Evolutionary conservation across 2,113 vertebrate species (phyloP), one percentile per base, ranked within the genome.

Genomic region (Anolis carolinensis): DNA sequence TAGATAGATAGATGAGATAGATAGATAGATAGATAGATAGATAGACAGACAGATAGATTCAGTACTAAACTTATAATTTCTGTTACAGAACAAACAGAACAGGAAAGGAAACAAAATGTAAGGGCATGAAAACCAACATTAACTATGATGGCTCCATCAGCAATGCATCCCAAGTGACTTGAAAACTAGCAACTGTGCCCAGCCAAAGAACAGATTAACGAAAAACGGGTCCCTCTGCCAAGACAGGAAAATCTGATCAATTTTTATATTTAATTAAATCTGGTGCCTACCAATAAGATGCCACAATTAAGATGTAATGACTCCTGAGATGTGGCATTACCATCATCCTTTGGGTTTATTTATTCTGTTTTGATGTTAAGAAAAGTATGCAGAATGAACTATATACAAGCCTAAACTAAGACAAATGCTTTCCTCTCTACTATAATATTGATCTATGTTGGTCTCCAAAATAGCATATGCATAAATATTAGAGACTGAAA

Each of bases 401-500:
- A 84, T 80, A 44, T 10, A 48, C 4, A 70, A 88, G 78, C 63
- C 68, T 84, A 90, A 92, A 79, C n/a, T 11, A 84, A 90, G 88
- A 88, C 50, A 87, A 92, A 91, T 78, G 6, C 30, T 62, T 10
- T 65, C 73, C 21, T 92, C 44, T 88, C 86, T 74, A 2, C 1
- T 86, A 76, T 7, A 68, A 3, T 62, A 86, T 75, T 84, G 83
- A 87, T 89, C 78, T 63, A 48, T n/a, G 90, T 14, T 70, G 65
- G 4, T 32, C 21, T 75, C 88, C 84, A 74, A 89, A 86, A 89
- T 1, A 80, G 50, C 84, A 87, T 84, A 89, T 50, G 84, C 5
- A 82, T 59, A 90, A 90, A 91, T 88, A 91, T 10, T 84, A 62
- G 34, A 79, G 65, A 83, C 30, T 77, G 30, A 48, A 87, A 90